Evolutionary conservation across 1,140 invertebrate species (phyloP).

Genomic region (Andricus grossulariae): DNA sequence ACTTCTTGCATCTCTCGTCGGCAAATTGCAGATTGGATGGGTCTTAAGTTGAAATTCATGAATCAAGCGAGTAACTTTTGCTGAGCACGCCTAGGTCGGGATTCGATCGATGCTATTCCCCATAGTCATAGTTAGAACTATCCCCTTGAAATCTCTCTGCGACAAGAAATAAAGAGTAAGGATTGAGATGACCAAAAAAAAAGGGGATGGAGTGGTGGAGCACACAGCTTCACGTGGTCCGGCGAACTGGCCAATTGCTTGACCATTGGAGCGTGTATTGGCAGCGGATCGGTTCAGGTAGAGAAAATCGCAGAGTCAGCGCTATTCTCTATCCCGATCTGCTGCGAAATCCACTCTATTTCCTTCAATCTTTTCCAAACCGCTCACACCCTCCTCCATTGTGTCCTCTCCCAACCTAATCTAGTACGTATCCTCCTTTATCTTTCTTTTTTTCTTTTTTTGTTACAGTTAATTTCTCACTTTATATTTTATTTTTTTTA

Average conservation of each 20-base stretch:
- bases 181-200: constrained; percentile 44
- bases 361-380: constrained; percentile 49
- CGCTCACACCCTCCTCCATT: constrained; percentile 28
- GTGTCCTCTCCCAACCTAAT: constrained; percentile 28
- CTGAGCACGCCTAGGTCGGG: constrained; percentile 20
- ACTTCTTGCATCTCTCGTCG: constrained; percentile 12
- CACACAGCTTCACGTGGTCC: constrained; percentile 63
- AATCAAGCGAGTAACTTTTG: constrained; percentile 25
- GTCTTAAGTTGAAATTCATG: constrained; percentile 20
- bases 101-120: constrained; percentile 26
- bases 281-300: constrained; percentile 62
- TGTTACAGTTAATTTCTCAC: neutral
- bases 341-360: constrained; percentile 57
- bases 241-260: constrained; percentile 73
- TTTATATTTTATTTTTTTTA: constrained; percentile 21
- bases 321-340: constrained; percentile 60
- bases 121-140: constrained; percentile 30
- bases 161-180: constrained; percentile 46
- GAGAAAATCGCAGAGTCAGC: constrained; percentile 62
- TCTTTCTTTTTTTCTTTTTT: neutral
- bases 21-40: constrained; percentile 12
- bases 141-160: constrained; percentile 26
- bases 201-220: constrained; percentile 38
- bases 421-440: neutral
- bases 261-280: constrained; percentile 68